Evolutionary conservation across 2,113 vertebrate genomes (phyloP), one percentile per base, ranked within the genome.

Genomic region (Lanius ludovicianus): DNA sequence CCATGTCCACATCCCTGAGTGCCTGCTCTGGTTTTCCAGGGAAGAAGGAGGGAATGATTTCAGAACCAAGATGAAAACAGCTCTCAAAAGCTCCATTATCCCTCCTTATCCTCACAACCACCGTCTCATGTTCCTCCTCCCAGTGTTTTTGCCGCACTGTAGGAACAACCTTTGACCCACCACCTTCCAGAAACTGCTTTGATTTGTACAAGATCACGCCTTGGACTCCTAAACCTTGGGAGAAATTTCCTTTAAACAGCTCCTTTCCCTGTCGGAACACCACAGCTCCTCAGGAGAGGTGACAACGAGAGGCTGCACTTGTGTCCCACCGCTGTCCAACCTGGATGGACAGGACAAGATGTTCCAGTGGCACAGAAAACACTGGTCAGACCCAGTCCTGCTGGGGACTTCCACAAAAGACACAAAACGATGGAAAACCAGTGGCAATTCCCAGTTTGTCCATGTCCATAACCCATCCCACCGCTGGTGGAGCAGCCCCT

Each of bases 261-360:
- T 81, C 24, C 12, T 59, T 37, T 77, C 2, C 15, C 22, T 10
- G 44, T 17, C 13, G 10, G 50, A n/a, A 15, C 44, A 13, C 15
- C 39, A 5, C 27, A 65, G 24, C 33, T 78, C 76, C 59, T 24
- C 30, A 28, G 37, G 3, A n/a, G 31, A 52, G 33, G 44, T 16
- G 49, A 69, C 44, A 47, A 33, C 1, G 13, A 18, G 47, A n/a
- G 24, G 44, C 37, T 15, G 7, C 25, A 16, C 42, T 23, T 1
- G 28, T 4, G 4, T 42, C 52, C 42, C 18, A 50, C 70, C 59
- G 15, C 13, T 17, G 30, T 2, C 14, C 49, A 15, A 15, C 52
- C 53, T 5, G 30, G 10, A 69, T 37, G 0, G 0, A 35, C 4
- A 4, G 33, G 57, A 71, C 16, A 30, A 46, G 49, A 24, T 0